phyloP scores from a whole-genome alignment of 2,113 vertebrate species.

The Seriola dumerili region DNA sequence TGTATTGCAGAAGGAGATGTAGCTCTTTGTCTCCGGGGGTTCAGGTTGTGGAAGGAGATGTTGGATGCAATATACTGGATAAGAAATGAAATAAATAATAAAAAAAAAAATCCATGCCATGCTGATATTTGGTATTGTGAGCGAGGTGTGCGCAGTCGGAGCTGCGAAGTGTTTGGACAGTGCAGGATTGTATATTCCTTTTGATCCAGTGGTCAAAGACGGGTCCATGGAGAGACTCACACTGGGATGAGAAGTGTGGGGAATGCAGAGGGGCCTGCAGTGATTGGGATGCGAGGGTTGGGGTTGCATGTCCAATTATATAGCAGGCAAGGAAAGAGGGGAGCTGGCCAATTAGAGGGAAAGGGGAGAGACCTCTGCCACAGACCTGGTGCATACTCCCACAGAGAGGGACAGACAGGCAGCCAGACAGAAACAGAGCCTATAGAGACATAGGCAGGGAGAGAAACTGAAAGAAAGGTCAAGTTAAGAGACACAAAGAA shows the following conservation, averaged over 20 bases:
- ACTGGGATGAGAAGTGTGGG: conserved; percentile 64
- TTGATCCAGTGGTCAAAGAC: conserved; percentile 80
- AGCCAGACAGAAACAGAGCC: conserved; percentile 41
- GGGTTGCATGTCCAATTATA: conserved; percentile 80
- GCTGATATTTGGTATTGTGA: conserved; percentile 55
- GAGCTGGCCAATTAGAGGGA: conserved; percentile 80
- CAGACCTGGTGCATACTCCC: conserved; percentile 46
- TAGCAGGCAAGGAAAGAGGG: conserved; percentile 58
- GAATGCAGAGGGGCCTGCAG: conserved; percentile 66
- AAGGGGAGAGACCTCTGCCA: conserved; percentile 61
- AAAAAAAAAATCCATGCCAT: conserved; percentile 57
- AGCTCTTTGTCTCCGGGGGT: conserved; percentile 57
- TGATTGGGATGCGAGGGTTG: conserved; percentile 65
- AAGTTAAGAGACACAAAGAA: not conserved
- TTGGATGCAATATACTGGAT: conserved; percentile 45
- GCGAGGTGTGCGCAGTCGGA: conserved; percentile 16
- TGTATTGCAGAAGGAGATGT: conserved; percentile 46
- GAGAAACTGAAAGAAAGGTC: conserved; percentile 28
- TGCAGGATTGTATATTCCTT: conserved; percentile 75
- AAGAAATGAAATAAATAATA: not conserved
- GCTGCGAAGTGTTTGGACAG: conserved; percentile 57
- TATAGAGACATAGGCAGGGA: conserved; percentile 28
- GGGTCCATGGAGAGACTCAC: conserved; percentile 62
- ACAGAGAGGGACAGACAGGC: conserved; percentile 42
- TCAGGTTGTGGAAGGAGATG: conserved; percentile 49